A percentile compares a stretch with the other conserved stretches of the same genome.
Conservation (phyloP, 2,888 invertebrate genomes). For the Pyrgus malvae region DNA sequence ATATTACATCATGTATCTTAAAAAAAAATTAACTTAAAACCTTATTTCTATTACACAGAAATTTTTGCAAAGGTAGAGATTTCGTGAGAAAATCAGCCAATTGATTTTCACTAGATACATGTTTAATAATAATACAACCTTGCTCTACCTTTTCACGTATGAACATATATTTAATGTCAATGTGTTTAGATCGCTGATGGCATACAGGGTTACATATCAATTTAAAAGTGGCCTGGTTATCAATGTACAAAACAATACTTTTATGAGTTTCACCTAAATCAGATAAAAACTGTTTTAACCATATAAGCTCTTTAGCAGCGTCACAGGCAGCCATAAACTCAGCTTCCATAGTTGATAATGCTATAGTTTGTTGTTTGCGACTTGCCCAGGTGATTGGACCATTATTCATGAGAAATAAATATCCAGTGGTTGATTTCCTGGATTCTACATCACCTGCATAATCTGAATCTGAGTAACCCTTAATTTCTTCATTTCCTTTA, state of each 20-base stretch:
- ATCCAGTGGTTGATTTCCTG: conserved; percentile 29
- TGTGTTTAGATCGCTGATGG: neutral
- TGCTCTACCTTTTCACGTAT: neutral
- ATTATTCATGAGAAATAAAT: conserved; percentile 30
- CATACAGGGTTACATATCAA: too few relatives aligned
- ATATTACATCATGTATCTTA: too few relatives aligned
- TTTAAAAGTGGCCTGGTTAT: neutral
- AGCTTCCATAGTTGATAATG: conserved; percentile 30
- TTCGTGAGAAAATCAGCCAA: neutral
- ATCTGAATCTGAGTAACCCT: conserved; percentile 28
- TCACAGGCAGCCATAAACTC: conserved; percentile 31
- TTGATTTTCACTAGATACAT: neutral
- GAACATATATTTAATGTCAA: neutral
- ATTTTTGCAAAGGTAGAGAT: neutral
- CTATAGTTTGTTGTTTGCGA: conserved; percentile 26
- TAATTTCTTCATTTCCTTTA: conserved; percentile 14
- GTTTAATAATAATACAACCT: neutral
- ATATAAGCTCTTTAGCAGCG: conserved; percentile 28
- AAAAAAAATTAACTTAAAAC: too few relatives aligned
- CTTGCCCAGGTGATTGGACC: conserved; percentile 28
- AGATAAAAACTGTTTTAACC: conserved; percentile 24
- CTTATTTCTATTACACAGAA: too few relatives aligned
- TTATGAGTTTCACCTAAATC: neutral
- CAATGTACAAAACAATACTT: conserved; percentile 9
- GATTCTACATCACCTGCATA: conserved; percentile 28